Conservation (phyloP, 2,797 vertebrate species). For the Pteropus rufus region DNA sequence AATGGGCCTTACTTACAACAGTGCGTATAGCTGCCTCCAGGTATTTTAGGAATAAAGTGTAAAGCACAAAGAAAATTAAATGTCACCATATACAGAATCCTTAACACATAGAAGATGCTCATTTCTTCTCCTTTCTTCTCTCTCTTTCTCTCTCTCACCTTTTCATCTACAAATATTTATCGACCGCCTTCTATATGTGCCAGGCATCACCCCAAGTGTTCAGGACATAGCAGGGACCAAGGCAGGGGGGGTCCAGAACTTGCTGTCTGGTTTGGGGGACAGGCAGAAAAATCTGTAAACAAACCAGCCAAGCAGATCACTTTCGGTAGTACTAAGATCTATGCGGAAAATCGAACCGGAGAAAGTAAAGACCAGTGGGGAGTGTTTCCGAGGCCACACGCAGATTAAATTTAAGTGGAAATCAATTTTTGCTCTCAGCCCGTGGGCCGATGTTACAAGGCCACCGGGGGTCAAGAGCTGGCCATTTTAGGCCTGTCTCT, state of each 20-base stretch:
- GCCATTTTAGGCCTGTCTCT: neutral
- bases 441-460: neutral
- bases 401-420: neutral
- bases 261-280: too few relatives aligned
- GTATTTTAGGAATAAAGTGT: neutral
- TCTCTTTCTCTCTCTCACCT: neutral
- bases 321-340: neutral
- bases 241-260: neutral
- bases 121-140: neutral
- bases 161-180: neutral
- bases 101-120: neutral
- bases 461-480: neutral
- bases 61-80: neutral
- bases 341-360: too few relatives aligned
- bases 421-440: neutral
- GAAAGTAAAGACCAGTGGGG: neutral
- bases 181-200: neutral
- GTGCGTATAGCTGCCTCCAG: neutral
- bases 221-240: neutral
- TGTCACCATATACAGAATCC: neutral
- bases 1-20: neutral
- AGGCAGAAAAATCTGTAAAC: neutral
- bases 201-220: neutral
- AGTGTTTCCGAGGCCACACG: neutral
- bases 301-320: neutral